Conservation (phyloP, 2,113 vertebrate genomes). For the Polypterus bichir region DNA sequence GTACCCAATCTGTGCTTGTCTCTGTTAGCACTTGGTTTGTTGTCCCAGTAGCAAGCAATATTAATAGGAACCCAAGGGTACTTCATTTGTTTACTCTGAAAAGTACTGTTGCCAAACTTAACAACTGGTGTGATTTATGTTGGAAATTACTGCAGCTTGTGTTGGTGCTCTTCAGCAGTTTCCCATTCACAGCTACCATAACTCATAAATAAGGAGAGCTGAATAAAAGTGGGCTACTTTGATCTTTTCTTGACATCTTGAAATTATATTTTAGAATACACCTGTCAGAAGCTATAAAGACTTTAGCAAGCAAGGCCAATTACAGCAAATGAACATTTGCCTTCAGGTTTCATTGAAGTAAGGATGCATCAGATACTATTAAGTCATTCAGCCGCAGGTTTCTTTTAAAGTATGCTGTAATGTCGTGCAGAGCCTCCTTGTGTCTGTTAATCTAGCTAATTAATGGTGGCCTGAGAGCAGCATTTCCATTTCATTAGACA, state of each 20-base stretch:
- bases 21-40: too few species aligned
- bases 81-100: too few species aligned
- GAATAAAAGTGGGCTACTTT: too few species aligned
- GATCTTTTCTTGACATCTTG: not conserved
- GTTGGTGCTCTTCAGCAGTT: too few species aligned
- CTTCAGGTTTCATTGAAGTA: not conserved
- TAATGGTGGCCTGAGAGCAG: not conserved
- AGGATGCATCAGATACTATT: not conserved
- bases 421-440: not conserved
- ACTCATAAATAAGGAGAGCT: too few species aligned
- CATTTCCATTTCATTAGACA: not conserved
- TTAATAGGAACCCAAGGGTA: too few species aligned
- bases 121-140: too few species aligned
- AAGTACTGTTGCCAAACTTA: too few species aligned
- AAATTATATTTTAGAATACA: not conserved
- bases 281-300: not conserved
- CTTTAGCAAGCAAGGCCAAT: not conserved
- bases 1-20: too few species aligned
- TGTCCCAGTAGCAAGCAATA: too few species aligned
- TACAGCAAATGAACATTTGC: not conserved
- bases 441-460: constrained; percentile 2
- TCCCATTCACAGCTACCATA: too few species aligned
- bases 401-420: not conserved
- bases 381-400: not conserved
- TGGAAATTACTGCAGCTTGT: too few species aligned